phyloP scores from a whole-genome alignment of 2,797 vertebrate species.

The Molossus molossus region DNA sequence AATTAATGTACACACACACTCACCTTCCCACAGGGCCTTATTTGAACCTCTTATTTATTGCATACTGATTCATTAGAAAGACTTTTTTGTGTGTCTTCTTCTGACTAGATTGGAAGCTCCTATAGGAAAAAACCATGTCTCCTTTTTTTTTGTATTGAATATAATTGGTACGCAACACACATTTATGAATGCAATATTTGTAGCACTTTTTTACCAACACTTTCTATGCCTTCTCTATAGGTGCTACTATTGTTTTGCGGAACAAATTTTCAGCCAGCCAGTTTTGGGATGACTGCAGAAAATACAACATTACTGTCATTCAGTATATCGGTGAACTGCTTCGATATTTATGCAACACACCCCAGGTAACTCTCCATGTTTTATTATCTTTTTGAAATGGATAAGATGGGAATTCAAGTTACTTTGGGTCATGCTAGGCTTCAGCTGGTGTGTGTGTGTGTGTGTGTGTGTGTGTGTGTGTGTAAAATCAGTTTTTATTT shows the following conservation, averaged over 20 bases:
- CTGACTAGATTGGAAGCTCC: not conserved
- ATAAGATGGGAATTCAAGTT: not conserved
- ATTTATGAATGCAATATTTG: not conserved
- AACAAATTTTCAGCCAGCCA: slow-evolving; percentile 94
- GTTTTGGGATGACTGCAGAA: slow-evolving; percentile 96
- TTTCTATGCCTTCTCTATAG: slow-evolving; percentile 85
- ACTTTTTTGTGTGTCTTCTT: not conserved
- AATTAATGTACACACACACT: slow-evolving; percentile 23
- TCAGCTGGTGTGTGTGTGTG: not conserved
- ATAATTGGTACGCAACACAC: not conserved
- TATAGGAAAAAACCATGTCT: not conserved
- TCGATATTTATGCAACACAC: slow-evolving; percentile 93
- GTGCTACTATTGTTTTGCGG: slow-evolving; percentile 92
- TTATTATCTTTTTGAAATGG: not conserved
- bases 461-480: not conserved
- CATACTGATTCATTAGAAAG: not conserved
- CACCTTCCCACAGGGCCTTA: not conserved
- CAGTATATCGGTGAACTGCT: slow-evolving; percentile 96
- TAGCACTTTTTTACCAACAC: not conserved
- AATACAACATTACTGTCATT: slow-evolving; percentile 93
- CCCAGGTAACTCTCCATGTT: slow-evolving; percentile 89
- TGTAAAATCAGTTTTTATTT: not conserved
- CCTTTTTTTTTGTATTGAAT: slow-evolving; percentile 15
- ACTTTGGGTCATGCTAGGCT: not conserved
- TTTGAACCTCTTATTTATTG: not conserved